These are phyloP conservation scores for Pseudolycoriella hygida DNA, from an alignment of 2,888 invertebrate genomes.

Conservation along the genomic window DNA sequence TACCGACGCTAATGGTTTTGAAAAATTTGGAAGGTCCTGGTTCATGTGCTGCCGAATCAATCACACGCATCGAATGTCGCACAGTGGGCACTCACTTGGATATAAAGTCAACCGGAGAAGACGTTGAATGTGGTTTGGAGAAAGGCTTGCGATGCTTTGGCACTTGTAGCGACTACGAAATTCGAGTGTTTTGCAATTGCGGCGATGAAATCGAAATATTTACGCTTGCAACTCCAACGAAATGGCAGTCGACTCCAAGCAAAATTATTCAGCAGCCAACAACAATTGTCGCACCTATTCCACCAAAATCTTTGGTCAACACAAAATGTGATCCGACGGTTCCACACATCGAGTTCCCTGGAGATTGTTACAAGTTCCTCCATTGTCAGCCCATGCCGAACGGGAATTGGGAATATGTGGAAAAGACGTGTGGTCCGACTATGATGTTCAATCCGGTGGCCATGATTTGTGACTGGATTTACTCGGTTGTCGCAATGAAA, in stretches of 20 bases:
- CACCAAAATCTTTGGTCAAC: background rate
- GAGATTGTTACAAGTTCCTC: conserved; percentile 49
- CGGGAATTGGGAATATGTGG: conserved; percentile 32
- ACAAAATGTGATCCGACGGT: conserved; percentile 28
- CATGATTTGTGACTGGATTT: conserved; percentile 48
- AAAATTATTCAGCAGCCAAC: conserved; percentile 2
- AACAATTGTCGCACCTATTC: background rate
- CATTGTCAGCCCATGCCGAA: conserved; percentile 39
- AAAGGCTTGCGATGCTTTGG: conserved; percentile 51
- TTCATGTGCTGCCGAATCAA: conserved; percentile 40
- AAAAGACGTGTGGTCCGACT: conserved; percentile 44
- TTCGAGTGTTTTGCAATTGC: conserved; percentile 56
- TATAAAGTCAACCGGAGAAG: conserved; percentile 50
- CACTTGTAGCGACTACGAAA: conserved; percentile 66
- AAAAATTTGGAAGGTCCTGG: conserved; percentile 28
- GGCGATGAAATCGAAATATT: conserved; percentile 10
- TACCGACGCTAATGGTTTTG: conserved; percentile 30
- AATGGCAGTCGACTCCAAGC: background rate
- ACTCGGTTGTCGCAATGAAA: conserved; percentile 34
- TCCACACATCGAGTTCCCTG: conserved; percentile 41
- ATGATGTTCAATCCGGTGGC: conserved; percentile 47
- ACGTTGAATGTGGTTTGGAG: conserved; percentile 58
- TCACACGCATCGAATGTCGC: conserved; percentile 60
- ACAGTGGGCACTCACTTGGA: conserved; percentile 40
- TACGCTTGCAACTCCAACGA: background rate